phyloP scores from a whole-genome alignment of 2,888 invertebrate species.

The Eilema depressum region DNA sequence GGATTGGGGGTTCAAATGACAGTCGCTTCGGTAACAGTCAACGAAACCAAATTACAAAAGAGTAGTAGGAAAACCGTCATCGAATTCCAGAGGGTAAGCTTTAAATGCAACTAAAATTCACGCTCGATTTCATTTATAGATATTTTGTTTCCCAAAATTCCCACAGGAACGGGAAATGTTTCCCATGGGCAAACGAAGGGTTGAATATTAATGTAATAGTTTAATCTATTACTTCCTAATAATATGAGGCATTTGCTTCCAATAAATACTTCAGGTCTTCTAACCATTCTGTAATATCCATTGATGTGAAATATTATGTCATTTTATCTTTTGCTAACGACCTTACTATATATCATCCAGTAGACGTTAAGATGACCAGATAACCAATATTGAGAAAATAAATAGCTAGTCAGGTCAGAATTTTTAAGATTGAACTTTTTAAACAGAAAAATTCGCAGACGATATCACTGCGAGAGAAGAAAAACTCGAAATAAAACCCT shows the following conservation, averaged over 20 bases:
- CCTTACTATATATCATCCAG: conserved; percentile 7
- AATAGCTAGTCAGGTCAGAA: background rate
- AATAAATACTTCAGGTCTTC: conserved; percentile 13
- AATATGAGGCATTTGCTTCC: conserved; percentile 10
- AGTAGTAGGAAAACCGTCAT: too few relatives aligned
- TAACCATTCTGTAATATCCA: conserved; percentile 10
- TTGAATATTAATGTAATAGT: conserved; percentile 7
- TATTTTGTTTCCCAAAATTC: too few relatives aligned
- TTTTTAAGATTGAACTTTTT: background rate
- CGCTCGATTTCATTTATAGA: too few relatives aligned
- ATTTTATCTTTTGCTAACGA: conserved; percentile 8
- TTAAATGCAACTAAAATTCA: too few relatives aligned
- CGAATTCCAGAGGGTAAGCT: too few relatives aligned
- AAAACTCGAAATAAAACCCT: too few relatives aligned
- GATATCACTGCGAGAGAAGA: too few relatives aligned
- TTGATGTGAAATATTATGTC: conserved; percentile 18
- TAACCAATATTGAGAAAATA: background rate
- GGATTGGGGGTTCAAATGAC: too few relatives aligned
- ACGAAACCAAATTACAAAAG: too few relatives aligned
- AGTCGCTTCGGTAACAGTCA: too few relatives aligned
- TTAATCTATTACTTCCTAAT: background rate
- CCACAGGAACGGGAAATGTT: too few relatives aligned
- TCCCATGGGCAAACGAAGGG: background rate
- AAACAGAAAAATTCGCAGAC: too few relatives aligned
- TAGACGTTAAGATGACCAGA: background rate